Conservation (phyloP, 2,888 invertebrate species). For the Callyntrura sp. region DNA sequence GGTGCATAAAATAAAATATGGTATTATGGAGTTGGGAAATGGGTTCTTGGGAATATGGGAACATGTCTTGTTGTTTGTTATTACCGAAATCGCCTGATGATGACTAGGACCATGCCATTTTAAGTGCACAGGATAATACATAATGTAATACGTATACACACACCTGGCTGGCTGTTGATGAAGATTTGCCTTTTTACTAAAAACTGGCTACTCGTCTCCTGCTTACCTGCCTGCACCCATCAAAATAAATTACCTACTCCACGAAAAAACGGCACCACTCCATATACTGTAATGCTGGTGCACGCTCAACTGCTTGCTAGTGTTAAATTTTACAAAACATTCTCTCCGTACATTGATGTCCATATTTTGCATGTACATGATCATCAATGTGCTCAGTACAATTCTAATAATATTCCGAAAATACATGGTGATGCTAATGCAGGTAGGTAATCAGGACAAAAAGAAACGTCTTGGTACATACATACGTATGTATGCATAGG, state of each 20-base stretch:
- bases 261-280: background rate
- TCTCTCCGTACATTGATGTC: too few relatives aligned
- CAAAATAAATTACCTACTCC: constrained; percentile 49
- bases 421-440: constrained; percentile 11
- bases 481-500: too few relatives aligned
- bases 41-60: background rate
- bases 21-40: constrained; percentile 4
- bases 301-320: too few relatives aligned
- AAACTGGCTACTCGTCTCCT: too few relatives aligned
- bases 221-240: constrained; percentile 10
- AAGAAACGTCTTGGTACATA: too few relatives aligned
- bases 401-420: constrained; percentile 3
- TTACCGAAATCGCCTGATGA: too few relatives aligned
- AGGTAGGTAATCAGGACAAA: constrained; percentile 7
- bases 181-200: background rate
- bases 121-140: background rate
- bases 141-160: background rate
- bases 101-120: background rate
- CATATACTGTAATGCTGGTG: too few relatives aligned
- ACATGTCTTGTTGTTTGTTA: background rate
- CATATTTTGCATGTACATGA: too few relatives aligned
- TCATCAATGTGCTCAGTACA: too few relatives aligned
- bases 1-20: background rate
- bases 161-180: too few relatives aligned
- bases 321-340: too few relatives aligned